A percentile compares a stretch with the other conserved stretches of the same genome.
Conservation (phyloP, 1,140 invertebrate species). For the Trichonephila inaurata region DNA sequence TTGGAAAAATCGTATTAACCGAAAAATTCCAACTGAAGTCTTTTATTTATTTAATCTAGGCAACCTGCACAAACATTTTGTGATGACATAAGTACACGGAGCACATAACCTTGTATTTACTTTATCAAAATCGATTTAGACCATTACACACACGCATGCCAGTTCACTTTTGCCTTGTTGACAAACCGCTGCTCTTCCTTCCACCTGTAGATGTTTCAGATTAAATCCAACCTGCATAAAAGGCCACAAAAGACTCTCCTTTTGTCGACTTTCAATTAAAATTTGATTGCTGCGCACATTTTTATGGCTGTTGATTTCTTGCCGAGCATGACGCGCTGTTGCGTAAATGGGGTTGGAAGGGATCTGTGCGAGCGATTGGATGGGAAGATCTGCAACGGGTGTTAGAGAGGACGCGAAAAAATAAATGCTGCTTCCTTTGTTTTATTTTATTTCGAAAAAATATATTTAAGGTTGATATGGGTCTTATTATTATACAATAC, state of each 20-base stretch:
- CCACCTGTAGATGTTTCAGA: constrained; percentile 54
- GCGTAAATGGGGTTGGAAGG: neutral
- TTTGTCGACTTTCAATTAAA: constrained; percentile 32
- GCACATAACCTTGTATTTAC: constrained; percentile 57
- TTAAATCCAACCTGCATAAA: neutral
- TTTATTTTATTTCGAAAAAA: no score
- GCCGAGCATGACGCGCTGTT: neutral
- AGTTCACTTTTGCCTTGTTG: constrained; percentile 57
- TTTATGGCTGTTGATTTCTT: constrained; percentile 33
- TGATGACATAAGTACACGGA: constrained; percentile 25
- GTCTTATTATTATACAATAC: no score
- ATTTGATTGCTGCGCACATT: constrained; percentile 9
- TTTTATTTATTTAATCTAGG: constrained; percentile 67
- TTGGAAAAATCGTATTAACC: constrained; percentile 60
- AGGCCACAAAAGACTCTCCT: neutral
- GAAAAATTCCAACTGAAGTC: constrained; percentile 45
- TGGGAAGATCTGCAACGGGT: neutral
- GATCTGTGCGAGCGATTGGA: neutral
- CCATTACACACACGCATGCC: constrained; percentile 15
- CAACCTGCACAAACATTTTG: constrained; percentile 49
- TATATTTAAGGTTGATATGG: no score
- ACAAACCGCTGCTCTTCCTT: constrained; percentile 16
- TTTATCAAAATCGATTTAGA: constrained; percentile 70
- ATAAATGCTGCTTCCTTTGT: no score
- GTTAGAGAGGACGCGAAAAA: neutral